Conservation (phyloP, 2,888 invertebrate genomes). For the Anorthoa munda region DNA sequence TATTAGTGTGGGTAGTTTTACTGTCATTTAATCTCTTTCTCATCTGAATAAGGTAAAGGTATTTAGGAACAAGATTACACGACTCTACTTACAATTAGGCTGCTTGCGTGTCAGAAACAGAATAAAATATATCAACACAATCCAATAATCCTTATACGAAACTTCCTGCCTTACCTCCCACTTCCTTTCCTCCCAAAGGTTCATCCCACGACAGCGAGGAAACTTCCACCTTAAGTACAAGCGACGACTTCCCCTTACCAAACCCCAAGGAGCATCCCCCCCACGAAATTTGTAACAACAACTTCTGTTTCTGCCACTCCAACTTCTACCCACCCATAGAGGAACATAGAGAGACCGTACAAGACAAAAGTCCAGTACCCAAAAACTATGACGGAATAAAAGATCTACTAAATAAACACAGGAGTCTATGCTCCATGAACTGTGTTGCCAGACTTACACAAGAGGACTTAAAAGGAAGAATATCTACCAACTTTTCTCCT, state of each 20-base stretch:
- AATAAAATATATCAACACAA: not conserved
- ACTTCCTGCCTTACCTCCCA: constrained; percentile 7
- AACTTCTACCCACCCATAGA: constrained; percentile 14
- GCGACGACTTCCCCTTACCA: constrained; percentile 46
- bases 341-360: not conserved
- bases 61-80: not conserved
- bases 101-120: not conserved
- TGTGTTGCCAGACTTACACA: constrained; percentile 67
- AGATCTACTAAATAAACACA: constrained; percentile 37
- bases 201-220: constrained; percentile 64
- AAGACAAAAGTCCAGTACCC: not conserved
- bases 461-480: constrained; percentile 53
- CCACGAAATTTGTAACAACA: constrained; percentile 20
- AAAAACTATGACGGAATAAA: constrained; percentile 29
- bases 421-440: constrained; percentile 78
- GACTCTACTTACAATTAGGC: not conserved
- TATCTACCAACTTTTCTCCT: constrained; percentile 64
- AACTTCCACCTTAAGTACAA: constrained; percentile 62
- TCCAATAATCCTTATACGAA: constrained; percentile 5
- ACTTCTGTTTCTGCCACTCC: constrained; percentile 20
- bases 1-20: not conserved
- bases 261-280: not conserved
- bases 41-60: not conserved
- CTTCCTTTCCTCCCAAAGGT: constrained; percentile 66
- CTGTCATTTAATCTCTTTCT: not conserved